phyloP scores from a whole-genome alignment of 2,797 vertebrate species.

The Trematomus bernacchii region DNA sequence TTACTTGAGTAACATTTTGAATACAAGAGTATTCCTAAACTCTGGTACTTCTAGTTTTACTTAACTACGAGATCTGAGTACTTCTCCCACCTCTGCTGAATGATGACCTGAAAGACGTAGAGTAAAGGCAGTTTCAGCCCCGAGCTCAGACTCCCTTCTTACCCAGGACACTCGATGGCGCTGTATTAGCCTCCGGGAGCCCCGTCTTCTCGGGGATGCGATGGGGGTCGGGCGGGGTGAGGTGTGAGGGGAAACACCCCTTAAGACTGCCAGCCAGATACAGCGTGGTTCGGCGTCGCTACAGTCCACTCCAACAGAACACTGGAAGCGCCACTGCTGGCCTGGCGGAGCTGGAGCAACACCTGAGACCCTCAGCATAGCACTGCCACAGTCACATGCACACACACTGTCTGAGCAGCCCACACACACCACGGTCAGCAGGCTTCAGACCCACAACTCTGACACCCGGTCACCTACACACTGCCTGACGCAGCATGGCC shows the following conservation, averaged over 20 bases:
- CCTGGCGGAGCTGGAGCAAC: constrained; percentile 77
- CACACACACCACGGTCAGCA: not conserved
- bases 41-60: too few relatives aligned
- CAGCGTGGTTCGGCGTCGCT: constrained; percentile 92
- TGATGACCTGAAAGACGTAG: not conserved
- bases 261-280: constrained; percentile 91
- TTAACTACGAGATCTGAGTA: too few relatives aligned
- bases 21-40: too few relatives aligned
- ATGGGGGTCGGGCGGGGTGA: constrained; percentile 55
- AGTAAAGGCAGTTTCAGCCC: not conserved
- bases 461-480: constrained; percentile 9
- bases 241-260: constrained; percentile 54
- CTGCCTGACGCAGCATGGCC: not conserved
- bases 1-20: too few relatives aligned
- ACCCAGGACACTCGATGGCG: constrained; percentile 73
- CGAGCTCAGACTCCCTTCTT: constrained; percentile 45
- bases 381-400: constrained; percentile 32
- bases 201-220: constrained; percentile 42
- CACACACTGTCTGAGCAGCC: not conserved
- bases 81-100: too few relatives aligned
- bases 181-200: constrained; percentile 65
- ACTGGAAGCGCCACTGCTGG: constrained; percentile 88
- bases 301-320: constrained; percentile 94
- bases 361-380: constrained; percentile 62
- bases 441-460: constrained; percentile 7